Percentiles rank a stretch among this genome's conserved stretches.
Evolutionary conservation across 2,113 vertebrate genomes (phyloP).

Genomic region (Phaethon lepturus): DNA sequence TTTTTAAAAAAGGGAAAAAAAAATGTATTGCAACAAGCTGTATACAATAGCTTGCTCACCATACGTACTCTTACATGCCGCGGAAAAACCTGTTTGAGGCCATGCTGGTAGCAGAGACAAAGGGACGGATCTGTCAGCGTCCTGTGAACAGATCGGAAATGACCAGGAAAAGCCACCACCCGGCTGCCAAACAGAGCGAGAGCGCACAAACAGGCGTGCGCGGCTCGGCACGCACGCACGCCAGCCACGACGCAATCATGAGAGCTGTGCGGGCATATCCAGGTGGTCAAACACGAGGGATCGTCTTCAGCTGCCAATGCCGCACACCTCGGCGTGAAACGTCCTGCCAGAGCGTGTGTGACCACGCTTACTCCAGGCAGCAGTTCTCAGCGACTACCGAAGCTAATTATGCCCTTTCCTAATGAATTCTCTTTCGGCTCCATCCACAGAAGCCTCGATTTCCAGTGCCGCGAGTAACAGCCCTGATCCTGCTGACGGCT

Average conservation of each 20-base stretch:
- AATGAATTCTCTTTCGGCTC: neutral
- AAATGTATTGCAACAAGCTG: neutral
- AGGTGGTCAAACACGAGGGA: accelerated
- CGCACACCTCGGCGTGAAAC: accelerated
- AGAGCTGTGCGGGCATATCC: accelerated
- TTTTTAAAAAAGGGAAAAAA: neutral
- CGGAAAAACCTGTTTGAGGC: neutral
- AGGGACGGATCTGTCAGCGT: accelerated
- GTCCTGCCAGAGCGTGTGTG: accelerated
- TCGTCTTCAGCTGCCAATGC: accelerated
- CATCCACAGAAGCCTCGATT: accelerated
- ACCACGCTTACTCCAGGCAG: neutral
- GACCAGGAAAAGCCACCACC: neutral
- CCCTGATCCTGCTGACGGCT: neutral
- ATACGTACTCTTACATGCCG: accelerated
- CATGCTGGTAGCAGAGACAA: neutral
- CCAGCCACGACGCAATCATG: accelerated
- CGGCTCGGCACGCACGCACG: neutral
- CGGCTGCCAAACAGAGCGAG: neutral
- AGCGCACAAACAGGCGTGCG: accelerated
- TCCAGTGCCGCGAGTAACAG: neutral
- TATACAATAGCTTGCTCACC: neutral
- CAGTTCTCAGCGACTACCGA: accelerated
- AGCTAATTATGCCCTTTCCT: neutral
- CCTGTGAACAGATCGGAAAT: neutral